Evolutionary conservation across 1,140 invertebrate genomes (phyloP).

Genomic region (Scaptomyza graminum): DNA sequence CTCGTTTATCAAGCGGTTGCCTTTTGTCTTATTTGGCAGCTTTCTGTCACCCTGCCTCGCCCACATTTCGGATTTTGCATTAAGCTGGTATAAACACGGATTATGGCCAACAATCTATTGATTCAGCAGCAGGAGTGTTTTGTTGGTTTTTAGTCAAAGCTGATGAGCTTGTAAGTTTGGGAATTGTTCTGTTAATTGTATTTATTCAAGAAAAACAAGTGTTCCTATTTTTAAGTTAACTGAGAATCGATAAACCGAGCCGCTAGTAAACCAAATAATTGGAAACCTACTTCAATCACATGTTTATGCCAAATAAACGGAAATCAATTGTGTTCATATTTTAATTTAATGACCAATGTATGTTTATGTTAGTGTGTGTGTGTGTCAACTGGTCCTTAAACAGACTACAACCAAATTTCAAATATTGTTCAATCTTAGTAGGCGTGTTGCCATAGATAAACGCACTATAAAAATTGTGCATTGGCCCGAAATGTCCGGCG

Average conservation of each 20-base stretch:
- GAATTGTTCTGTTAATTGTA: background rate
- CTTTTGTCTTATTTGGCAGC: constrained; percentile 64
- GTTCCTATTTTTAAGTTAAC: too few relatives aligned
- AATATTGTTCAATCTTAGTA: constrained; percentile 47
- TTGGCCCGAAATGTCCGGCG: constrained; percentile 58
- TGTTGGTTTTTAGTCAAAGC: background rate
- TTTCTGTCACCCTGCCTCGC: constrained; percentile 23
- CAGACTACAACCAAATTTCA: constrained; percentile 22
- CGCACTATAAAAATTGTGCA: constrained; percentile 63
- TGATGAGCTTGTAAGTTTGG: background rate
- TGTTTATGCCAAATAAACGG: constrained; percentile 36
- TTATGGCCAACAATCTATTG: background rate
- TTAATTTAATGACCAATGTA: constrained; percentile 29
- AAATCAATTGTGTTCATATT: constrained; percentile 20
- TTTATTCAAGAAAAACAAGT: background rate
- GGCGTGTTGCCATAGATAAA: constrained; percentile 52
- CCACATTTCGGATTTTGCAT: background rate
- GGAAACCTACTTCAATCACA: constrained; percentile 42
- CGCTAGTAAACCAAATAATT: constrained; percentile 28
- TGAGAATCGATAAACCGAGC: background rate
- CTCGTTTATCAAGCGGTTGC: constrained; percentile 28
- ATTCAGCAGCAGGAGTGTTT: background rate
- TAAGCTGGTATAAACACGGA: background rate
- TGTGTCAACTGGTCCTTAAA: constrained; percentile 11
- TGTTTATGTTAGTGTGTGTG: background rate